These are phyloP conservation scores for Labroides dimidiatus DNA, from an alignment of 2,797 vertebrate species.

Conservation along the genomic window DNA sequence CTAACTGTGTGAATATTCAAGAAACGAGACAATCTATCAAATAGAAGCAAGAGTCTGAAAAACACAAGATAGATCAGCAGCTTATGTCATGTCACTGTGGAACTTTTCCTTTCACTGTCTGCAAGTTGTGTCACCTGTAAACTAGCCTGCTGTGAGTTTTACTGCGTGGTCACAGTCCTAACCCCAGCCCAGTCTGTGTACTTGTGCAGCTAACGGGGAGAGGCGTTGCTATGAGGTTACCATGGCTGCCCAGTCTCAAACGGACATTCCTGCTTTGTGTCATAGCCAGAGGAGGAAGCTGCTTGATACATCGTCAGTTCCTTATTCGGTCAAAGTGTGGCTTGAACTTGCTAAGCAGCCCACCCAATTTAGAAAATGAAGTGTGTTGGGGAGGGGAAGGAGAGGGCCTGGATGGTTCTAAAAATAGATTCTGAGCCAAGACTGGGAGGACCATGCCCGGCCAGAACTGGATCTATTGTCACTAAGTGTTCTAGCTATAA, in stretches of 20 bases:
- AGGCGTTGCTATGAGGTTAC: conserved; percentile 60
- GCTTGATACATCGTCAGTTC: conserved; percentile 63
- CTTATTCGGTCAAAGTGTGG: conserved; percentile 84
- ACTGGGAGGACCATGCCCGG: conserved; percentile 51
- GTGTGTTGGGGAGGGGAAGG: conserved; percentile 60
- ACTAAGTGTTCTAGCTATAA: conserved; percentile 20
- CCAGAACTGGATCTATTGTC: conserved; percentile 60
- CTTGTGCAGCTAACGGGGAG: conserved; percentile 44
- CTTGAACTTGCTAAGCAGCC: conserved; percentile 72
- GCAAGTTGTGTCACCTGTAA: not conserved
- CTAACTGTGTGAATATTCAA: no score
- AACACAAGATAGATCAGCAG: no score
- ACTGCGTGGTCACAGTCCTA: not conserved
- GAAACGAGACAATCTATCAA: no score
- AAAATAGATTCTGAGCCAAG: conserved; percentile 75
- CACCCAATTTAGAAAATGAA: conserved; percentile 79
- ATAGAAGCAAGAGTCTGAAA: no score
- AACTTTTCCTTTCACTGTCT: not conserved
- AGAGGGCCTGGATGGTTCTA: conserved; percentile 66
- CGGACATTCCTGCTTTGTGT: conserved; percentile 72
- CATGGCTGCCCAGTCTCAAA: conserved; percentile 56
- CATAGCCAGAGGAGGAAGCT: conserved; percentile 59
- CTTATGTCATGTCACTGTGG: not conserved
- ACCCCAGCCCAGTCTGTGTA: conserved; percentile 19
- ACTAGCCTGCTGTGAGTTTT: not conserved